Base-by-base conservation (phyloP, 1,140 invertebrate genomes). In the Phortica variegata region DNA sequence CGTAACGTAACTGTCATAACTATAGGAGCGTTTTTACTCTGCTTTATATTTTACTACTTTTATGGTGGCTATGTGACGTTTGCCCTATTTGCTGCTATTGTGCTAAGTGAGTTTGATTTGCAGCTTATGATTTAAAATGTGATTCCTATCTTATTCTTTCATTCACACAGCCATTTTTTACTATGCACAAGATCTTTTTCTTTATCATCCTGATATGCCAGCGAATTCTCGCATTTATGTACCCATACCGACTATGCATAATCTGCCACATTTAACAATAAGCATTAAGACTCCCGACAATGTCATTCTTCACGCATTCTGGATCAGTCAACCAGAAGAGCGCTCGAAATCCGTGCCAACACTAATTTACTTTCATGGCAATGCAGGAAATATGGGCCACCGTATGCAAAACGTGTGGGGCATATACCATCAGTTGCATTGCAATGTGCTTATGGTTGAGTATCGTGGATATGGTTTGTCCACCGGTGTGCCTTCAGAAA, bases 371-470 rank as follows among this genome's bases (percentile, higher is more conserved):
- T 86, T 97, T 40, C 94, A 97, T 81, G 94, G 94, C 7, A 97
- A 97, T 85, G 93, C 94, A 49, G 94, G 94, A 13, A 97, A 97
- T 75, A 92, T 97, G 81, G 94, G 93, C 1, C 93, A 96, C 73
- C 85, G 89, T 52, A 77, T 93, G 47, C 82, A 86, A 53, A 91
- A 92, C 77, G 85, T 84, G 23, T 82, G 82, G 58, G 89, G 87
- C 8, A 78, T 97, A 17, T 93, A 89, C 78, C 82, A 88, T 61
- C 84, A 86, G 70, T 75, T 93, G 23, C 82, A 85, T 47, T 90
- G 88, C 54, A 97, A 97, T 77, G 82, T 97, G 52, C 76, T 97
- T 19, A 83, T 96, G 81, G 80, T 97, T 12, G 95, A 97, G 68
- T 97, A 97, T 65, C 82, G 94, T 68, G 94, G 94, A 0, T 97